Conservation (phyloP, 2,797 vertebrate genomes). For the Mastacembelus armatus region DNA sequence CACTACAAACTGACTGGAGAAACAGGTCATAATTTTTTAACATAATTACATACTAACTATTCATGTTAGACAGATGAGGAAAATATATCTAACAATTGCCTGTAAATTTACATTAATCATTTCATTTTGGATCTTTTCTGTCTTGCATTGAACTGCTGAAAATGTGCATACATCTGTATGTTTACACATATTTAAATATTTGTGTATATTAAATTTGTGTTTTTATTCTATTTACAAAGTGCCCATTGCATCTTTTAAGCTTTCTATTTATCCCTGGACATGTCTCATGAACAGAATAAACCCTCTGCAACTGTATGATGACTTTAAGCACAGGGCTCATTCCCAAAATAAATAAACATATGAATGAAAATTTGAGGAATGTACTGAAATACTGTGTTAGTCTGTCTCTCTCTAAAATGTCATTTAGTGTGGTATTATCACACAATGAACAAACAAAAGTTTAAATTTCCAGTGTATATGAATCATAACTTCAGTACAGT, state of each 20-base stretch:
- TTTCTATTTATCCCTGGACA: constrained; percentile 95
- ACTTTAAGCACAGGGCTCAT: constrained; percentile 23
- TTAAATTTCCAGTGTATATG: neutral
- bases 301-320: constrained; percentile 85
- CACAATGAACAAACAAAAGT: neutral
- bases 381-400: neutral
- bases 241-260: constrained; percentile 93
- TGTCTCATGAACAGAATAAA: constrained; percentile 95
- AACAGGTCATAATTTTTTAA: constrained; percentile 47
- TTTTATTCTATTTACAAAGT: constrained; percentile 80
- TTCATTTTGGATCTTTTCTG: constrained; percentile 52
- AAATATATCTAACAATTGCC: constrained; percentile 46
- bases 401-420: neutral
- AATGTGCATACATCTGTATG: constrained; percentile 75
- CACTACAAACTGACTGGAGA: constrained; percentile 50
- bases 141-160: constrained; percentile 81
- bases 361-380: neutral
- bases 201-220: constrained; percentile 83
- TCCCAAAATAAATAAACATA: neutral
- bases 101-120: constrained; percentile 58
- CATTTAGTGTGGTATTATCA: neutral
- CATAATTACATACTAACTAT: constrained; percentile 44
- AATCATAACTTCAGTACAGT: neutral
- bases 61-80: constrained; percentile 50
- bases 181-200: constrained; percentile 80